Evolutionary conservation across 2,113 vertebrate species (phyloP), one percentile per base, ranked within the genome.

Genomic region (Sinocyclocheilus grahami): DNA sequence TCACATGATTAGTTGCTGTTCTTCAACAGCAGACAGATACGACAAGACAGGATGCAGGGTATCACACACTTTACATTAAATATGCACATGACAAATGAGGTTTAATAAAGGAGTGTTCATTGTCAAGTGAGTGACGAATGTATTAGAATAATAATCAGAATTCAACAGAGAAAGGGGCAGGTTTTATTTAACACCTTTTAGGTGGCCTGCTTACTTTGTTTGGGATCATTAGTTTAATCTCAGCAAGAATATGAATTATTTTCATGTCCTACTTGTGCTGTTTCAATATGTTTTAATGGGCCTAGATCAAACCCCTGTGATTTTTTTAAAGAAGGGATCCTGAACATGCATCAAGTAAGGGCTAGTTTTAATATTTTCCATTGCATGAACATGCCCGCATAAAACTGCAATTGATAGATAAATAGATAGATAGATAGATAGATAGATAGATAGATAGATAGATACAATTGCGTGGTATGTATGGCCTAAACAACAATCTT

Each of bases 1-100:
- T 88, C 24, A 75, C 63, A 67, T 86, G 67, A 86, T 86, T 81
- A 74, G 24, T 72, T 69, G 33, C 71, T 72, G 65, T 42, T 46
- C 75, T 71, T 48, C 24, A 42, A 46, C 65, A 80, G 30, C 67
- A 69, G 30, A 27, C 24, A 6, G 18, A 78, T 46, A 74, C 8
- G 51, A 5, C 0, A 30, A 58, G 51, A 81, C 39, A 72, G 37
- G 22, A 83, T 58, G 48, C 51, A 58, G 27, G 20, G 16, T 18
- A 46, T 69, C n/a, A 14, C 42, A 78, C n/a, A 53, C 18, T 79
- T 22, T 33, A 69, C 42, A 42, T 51, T 51, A 2, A 22, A 46
- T 77, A 65, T 79, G 67, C 20, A 69, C 84, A 69, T 69, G 84
- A 20, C 62, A 67, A 78, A 74, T 60, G 39, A 62, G 39, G 16